Evolutionary conservation across 2,113 vertebrate species (phyloP), one percentile per base, ranked within the genome.

Genomic region (Cepphus grylle): DNA sequence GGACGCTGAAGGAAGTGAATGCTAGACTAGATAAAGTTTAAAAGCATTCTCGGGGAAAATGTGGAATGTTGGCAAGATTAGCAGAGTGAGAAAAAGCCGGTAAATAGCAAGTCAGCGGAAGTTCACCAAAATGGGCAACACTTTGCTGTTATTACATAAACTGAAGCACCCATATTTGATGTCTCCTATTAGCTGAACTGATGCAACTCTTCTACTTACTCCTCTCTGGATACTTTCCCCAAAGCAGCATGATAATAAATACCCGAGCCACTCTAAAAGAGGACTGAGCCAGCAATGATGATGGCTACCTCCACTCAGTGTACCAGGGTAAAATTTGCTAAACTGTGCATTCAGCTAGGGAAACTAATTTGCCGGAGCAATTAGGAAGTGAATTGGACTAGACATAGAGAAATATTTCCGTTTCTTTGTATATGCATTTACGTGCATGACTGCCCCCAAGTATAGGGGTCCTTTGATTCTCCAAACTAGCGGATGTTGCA

Each of bases 361-460:
- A 84, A 92, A 90, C 66, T 84, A 86, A 91, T 92, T 95, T 95
- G 63, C 59, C 77, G 26, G 49, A 85, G 85, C 94, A 96, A 97
- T 94, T 95, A 96, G 90, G 90, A 95, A 91, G 77, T 69, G 84
- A 96, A 91, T 95, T 94, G 93, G 84, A 71, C 86, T 83, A 81
- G 69, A 90, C 81, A 40, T 2, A 67, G 66, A 66, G 74, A 90
- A 92, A 72, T 90, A 93, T 84, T 92, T 96, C 94, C 61, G 15
- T 74, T 89, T 93, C 94, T 96, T 96, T 96, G 92, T 94, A 71
- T 5, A 47, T 67, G 47, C 86, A 95, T 96, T 96, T 95, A 49
- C 69, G 77, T 89, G 96, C 95, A 94, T 93, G 94, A 95, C 92
- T 94, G 82, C 65, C 69, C 49, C 65, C 61, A 71, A 94, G 94